These are phyloP conservation scores for Metaphire vulgaris DNA, from an alignment of 1,140 invertebrate genomes.

Conservation along the genomic window DNA sequence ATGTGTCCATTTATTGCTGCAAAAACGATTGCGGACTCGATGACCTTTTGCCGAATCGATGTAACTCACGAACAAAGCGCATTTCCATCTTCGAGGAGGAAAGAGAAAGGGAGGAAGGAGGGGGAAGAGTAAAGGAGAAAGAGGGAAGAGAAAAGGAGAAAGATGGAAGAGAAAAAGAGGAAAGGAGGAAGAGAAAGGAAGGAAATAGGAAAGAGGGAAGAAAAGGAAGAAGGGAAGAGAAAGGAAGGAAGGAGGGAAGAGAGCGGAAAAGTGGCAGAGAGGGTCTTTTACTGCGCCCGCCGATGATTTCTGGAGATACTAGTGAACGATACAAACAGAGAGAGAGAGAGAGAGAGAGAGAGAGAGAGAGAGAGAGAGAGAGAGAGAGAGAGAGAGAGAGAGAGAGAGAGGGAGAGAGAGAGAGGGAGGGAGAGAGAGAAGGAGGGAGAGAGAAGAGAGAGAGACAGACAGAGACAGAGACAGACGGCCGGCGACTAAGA, in stretches of 20 bases:
- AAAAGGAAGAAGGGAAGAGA: not conserved
- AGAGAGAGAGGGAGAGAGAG: not conserved
- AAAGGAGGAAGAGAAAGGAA: not conserved
- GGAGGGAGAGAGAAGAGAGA: not conserved
- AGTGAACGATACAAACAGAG: not conserved
- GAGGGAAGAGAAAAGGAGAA: not conserved
- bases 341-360: not conserved
- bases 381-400: not conserved
- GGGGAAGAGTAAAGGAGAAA: not conserved
- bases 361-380: not conserved
- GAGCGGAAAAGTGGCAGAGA: not conserved
- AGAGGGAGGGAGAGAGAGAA: not conserved
- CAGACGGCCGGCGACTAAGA: not conserved
- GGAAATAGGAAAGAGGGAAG: not conserved
- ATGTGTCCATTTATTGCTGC: too few species aligned
- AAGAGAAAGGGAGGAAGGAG: not conserved
- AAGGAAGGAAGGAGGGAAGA: not conserved
- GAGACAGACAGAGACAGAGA: not conserved
- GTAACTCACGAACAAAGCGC: too few species aligned
- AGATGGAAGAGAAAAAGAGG: not conserved
- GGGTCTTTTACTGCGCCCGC: too few species aligned
- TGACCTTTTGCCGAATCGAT: too few species aligned
- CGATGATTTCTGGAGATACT: not conserved
- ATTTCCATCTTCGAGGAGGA: not conserved
- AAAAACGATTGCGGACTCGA: too few species aligned